These are phyloP conservation scores for Drosophila mettleri DNA, from an alignment of 2,888 invertebrate species.

Conservation along the genomic window DNA sequence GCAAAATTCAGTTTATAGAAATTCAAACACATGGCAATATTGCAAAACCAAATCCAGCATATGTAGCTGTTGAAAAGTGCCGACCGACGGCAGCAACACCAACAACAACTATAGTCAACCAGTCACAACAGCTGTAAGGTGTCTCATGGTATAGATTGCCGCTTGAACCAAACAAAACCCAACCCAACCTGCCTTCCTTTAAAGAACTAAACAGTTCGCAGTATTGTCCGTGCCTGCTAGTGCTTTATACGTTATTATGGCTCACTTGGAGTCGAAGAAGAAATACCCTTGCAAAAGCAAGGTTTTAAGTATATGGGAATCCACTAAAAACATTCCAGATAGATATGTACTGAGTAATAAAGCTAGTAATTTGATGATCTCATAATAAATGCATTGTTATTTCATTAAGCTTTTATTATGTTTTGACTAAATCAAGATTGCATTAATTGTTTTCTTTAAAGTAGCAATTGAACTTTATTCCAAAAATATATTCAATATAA, in stretches of 20 bases:
- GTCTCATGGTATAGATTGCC: constrained; percentile 1
- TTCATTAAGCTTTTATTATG: no score
- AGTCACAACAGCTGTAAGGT: constrained; percentile 8
- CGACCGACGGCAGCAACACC: not conserved
- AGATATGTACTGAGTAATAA: no score
- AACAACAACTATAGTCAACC: not conserved
- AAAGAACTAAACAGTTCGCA: constrained; percentile 6
- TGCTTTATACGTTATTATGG: not conserved
- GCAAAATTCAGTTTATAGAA: constrained; percentile 1
- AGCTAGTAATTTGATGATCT: no score
- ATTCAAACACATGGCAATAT: not conserved
- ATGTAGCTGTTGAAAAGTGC: not conserved
- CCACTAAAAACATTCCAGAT: no score
- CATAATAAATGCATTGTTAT: no score
- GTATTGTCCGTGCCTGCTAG: not conserved
- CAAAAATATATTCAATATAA: constrained; percentile 27
- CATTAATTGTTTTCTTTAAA: not conserved
- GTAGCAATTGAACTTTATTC: constrained; percentile 30
- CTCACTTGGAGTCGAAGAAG: no score
- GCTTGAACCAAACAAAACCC: not conserved
- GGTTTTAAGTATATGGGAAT: no score
- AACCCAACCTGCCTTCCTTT: not conserved
- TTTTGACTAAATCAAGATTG: not conserved
- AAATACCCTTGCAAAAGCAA: no score
- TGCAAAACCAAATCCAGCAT: constrained; percentile 6